Conservation (phyloP, 2,797 vertebrate species). For the Pseudochirops corinnae region DNA sequence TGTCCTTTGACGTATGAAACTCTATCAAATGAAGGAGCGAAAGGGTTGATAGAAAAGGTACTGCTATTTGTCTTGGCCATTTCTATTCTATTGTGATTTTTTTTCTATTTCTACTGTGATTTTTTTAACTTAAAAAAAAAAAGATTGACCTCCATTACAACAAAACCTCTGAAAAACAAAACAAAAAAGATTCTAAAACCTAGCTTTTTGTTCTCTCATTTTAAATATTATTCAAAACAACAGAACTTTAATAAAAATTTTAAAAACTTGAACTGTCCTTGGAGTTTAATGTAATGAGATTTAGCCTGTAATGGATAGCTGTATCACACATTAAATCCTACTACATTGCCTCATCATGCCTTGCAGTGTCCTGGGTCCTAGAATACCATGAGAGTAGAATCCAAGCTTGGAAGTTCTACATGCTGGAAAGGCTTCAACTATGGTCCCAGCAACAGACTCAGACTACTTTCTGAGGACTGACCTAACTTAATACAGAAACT, state of each 20-base stretch:
- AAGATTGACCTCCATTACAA: background rate
- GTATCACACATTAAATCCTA: background rate
- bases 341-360: background rate
- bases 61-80: constrained; percentile 13
- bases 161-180: background rate
- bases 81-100: constrained; percentile 9
- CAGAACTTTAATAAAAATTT: too few species aligned
- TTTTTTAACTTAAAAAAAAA: constrained; percentile 39
- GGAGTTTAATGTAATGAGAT: background rate
- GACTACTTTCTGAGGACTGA: background rate
- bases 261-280: background rate
- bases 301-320: background rate
- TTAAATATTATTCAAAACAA: background rate
- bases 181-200: background rate
- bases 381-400: background rate
- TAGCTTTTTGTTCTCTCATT: background rate
- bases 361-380: background rate
- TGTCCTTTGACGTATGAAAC: constrained; percentile 92
- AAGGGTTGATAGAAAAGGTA: constrained; percentile 95
- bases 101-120: constrained; percentile 32
- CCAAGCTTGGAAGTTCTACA: background rate
- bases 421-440: background rate
- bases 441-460: background rate
- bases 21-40: constrained; percentile 90
- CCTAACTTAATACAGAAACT: background rate